phyloP scores from a whole-genome alignment of 2,888 invertebrate species.

The Aphidius colemani region DNA sequence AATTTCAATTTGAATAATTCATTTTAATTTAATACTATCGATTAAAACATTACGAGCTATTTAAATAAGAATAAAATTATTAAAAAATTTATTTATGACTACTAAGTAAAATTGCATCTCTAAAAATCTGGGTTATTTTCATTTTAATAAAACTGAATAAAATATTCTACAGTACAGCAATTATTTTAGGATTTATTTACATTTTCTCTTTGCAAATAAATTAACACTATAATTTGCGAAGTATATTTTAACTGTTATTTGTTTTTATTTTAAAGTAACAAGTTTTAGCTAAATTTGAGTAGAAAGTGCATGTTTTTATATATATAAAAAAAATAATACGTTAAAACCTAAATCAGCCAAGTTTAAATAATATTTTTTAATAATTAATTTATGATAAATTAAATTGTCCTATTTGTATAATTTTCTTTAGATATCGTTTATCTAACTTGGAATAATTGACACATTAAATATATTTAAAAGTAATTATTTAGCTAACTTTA shows the following conservation, averaged over 20 bases:
- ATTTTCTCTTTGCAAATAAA: background rate
- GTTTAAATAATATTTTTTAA: background rate
- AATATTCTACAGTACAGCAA: constrained; percentile 2
- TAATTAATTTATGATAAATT: background rate
- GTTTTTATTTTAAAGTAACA: constrained; percentile 1
- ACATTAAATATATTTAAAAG: background rate
- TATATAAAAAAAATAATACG: background rate
- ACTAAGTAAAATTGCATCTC: constrained; percentile 8
- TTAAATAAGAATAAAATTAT: no score
- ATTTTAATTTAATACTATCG: no score
- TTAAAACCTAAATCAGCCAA: background rate
- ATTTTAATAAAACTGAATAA: constrained; percentile 1
- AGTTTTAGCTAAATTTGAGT: background rate
- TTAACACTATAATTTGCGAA: constrained; percentile 4
- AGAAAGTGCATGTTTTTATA: background rate
- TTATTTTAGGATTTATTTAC: constrained; percentile 11
- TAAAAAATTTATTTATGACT: background rate
- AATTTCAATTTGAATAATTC: background rate
- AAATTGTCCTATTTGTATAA: background rate
- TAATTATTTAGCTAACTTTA: no score
- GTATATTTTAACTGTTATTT: constrained; percentile 2
- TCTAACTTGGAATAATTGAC: background rate
- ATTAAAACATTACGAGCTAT: no score
- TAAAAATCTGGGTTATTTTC: constrained; percentile 9
- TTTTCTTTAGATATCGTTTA: background rate